A percentile compares a stretch with the other conserved stretches of the same genome.
Conservation (phyloP, 2,888 invertebrate species). For the Digitonthophagus gazella region DNA sequence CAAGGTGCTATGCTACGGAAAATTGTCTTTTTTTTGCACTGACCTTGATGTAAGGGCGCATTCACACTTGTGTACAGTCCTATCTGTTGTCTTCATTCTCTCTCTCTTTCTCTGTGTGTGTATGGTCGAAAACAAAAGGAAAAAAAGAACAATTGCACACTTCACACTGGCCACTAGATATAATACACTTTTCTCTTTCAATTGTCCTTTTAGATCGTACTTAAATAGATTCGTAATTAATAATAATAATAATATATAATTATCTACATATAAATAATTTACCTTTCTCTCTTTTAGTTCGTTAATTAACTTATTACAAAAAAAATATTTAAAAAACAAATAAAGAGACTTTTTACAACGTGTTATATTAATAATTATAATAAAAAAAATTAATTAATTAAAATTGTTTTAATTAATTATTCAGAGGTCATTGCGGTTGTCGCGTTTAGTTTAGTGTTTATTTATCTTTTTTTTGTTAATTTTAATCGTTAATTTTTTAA, state of each 20-base stretch:
- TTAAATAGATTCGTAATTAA: neutral
- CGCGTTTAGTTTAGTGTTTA: slow-evolving; percentile 34
- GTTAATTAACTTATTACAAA: neutral
- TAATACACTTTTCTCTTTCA: slow-evolving; percentile 15
- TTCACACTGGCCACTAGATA: slow-evolving; percentile 48
- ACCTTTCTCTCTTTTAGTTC: neutral
- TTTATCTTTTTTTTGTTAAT: slow-evolving; percentile 22
- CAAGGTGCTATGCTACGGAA: neutral
- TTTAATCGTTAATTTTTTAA: slow-evolving; percentile 17
- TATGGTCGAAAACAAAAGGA: slow-evolving; percentile 2
- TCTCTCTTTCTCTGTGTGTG: neutral
- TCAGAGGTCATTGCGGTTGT: slow-evolving; percentile 52
- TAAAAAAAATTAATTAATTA: slow-evolving; percentile 24
- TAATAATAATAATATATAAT: slow-evolving; percentile 45
- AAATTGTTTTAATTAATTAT: slow-evolving; percentile 29
- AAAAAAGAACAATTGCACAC: slow-evolving; percentile 43
- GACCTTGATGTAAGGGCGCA: neutral
- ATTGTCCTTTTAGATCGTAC: slow-evolving; percentile 26
- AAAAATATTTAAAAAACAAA: slow-evolving; percentile 1
- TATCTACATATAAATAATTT: slow-evolving; percentile 42
- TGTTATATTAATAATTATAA: slow-evolving; percentile 15
- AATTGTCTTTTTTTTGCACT: neutral
- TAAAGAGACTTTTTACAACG: slow-evolving; percentile 7
- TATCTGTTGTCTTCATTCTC: neutral
- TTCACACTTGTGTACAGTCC: neutral